phyloP scores from a whole-genome alignment of 2,888 invertebrate species.

The Synanthedon myopaeformis region DNA sequence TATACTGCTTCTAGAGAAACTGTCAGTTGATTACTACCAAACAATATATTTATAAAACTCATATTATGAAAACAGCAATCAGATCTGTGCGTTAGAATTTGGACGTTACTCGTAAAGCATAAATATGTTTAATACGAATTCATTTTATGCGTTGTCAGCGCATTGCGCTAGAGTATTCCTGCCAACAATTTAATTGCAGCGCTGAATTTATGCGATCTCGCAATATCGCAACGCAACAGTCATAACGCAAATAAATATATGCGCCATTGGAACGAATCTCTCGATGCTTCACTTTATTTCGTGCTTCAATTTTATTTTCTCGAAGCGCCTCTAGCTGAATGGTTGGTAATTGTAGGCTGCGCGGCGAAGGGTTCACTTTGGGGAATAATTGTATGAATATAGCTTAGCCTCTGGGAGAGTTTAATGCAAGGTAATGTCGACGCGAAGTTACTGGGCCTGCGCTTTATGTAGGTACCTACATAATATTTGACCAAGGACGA shows the following conservation, averaged over 20 bases:
- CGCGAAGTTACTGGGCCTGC: constrained; percentile 41
- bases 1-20: too few species aligned
- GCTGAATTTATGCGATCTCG: constrained; percentile 24
- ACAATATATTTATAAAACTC: too few species aligned
- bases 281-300: constrained; percentile 51
- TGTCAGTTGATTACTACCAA: too few species aligned
- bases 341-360: constrained; percentile 65
- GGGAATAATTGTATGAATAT: constrained; percentile 66
- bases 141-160: constrained; percentile 22
- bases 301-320: constrained; percentile 52
- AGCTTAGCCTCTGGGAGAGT: constrained; percentile 58
- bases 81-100: too few species aligned
- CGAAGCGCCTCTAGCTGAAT: constrained; percentile 51
- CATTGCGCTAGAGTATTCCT: constrained; percentile 1
- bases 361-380: constrained; percentile 57
- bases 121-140: constrained; percentile 20
- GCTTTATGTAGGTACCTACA: constrained; percentile 33
- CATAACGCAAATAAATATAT: constrained; percentile 16
- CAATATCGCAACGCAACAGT: constrained; percentile 6
- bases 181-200: constrained; percentile 33
- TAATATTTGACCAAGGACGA: constrained; percentile 58
- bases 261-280: constrained; percentile 45
- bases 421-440: constrained; percentile 61
- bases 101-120: too few species aligned
- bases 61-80: too few species aligned